phyloP scores from a whole-genome alignment of 2,888 invertebrate genomes.

The Spodoptera littoralis region DNA sequence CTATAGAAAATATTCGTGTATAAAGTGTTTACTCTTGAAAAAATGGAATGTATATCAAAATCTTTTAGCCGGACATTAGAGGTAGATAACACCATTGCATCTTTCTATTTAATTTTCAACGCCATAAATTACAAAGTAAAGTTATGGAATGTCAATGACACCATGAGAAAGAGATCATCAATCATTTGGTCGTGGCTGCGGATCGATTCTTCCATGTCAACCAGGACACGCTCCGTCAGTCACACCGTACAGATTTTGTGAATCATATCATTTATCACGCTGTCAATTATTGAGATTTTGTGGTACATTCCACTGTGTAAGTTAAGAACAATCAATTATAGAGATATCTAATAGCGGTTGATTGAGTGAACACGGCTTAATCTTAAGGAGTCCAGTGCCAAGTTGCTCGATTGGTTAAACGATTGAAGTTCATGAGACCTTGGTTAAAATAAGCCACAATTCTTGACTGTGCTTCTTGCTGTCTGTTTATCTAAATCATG shows the following conservation, averaged over 20 bases:
- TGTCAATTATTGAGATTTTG: slow-evolving; percentile 11
- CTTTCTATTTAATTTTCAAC: no score
- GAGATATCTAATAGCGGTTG: not conserved
- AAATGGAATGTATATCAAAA: no score
- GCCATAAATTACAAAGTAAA: slow-evolving; percentile 1
- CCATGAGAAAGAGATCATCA: slow-evolving; percentile 15
- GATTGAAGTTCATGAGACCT: no score
- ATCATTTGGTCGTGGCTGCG: slow-evolving; percentile 25
- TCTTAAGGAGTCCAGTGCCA: no score
- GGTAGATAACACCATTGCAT: no score
- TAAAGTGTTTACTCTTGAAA: no score
- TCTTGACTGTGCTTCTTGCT: no score
- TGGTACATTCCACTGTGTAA: not conserved
- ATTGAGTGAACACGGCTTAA: not conserved
- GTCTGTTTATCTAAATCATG: no score
- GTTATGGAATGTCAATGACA: slow-evolving; percentile 20
- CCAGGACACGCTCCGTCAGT: slow-evolving; percentile 20
- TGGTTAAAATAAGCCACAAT: no score
- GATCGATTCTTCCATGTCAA: slow-evolving; percentile 29
- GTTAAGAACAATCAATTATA: slow-evolving; percentile 1
- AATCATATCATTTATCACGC: slow-evolving; percentile 29
- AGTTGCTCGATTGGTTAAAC: no score
- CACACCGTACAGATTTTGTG: slow-evolving; percentile 11
- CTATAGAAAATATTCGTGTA: no score
- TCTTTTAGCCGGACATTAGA: no score